Conservation (phyloP, 1,140 invertebrate genomes). For the Drosophila triauraria region DNA sequence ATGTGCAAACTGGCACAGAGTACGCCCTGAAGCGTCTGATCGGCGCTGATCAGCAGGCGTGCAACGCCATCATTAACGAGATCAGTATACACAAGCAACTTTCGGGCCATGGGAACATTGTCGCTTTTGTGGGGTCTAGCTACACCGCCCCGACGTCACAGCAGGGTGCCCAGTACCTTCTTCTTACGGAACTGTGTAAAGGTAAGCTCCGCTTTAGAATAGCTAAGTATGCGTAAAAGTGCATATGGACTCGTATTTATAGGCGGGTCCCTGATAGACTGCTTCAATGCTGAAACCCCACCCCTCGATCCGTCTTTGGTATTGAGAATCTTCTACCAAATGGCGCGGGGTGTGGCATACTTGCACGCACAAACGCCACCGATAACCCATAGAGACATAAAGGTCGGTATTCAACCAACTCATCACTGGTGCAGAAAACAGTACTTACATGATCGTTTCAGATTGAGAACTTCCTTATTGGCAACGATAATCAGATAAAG, state of each 20-base stretch:
- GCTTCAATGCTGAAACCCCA: constrained; percentile 88
- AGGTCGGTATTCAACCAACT: constrained; percentile 77
- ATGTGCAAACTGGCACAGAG: constrained; percentile 93
- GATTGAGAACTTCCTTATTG: constrained; percentile 88
- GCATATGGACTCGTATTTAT: constrained; percentile 20
- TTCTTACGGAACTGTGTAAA: constrained; percentile 90
- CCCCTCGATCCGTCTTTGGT: constrained; percentile 91
- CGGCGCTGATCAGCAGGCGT: constrained; percentile 92
- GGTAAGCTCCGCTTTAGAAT: constrained; percentile 73
- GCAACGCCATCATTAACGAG: constrained; percentile 91
- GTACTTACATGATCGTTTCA: constrained; percentile 86
- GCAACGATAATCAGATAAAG: constrained; percentile 94
- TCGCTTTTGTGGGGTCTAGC: constrained; percentile 91
- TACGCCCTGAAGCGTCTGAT: constrained; percentile 95
- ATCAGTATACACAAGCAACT: constrained; percentile 92
- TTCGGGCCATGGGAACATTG: constrained; percentile 92
- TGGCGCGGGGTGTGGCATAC: constrained; percentile 94
- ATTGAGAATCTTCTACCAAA: constrained; percentile 96
- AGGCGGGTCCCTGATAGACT: constrained; percentile 93
- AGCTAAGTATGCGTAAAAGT: neutral
- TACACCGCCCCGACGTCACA: constrained; percentile 88
- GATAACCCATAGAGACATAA: constrained; percentile 95
- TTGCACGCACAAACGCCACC: constrained; percentile 96
- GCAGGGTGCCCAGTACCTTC: constrained; percentile 90
- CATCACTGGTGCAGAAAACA: neutral